Percentiles rank a stretch among this genome's conserved stretches.
These are phyloP conservation scores for Potorous gilbertii DNA, from an alignment of 2,797 vertebrate species.

Conservation along the genomic window DNA sequence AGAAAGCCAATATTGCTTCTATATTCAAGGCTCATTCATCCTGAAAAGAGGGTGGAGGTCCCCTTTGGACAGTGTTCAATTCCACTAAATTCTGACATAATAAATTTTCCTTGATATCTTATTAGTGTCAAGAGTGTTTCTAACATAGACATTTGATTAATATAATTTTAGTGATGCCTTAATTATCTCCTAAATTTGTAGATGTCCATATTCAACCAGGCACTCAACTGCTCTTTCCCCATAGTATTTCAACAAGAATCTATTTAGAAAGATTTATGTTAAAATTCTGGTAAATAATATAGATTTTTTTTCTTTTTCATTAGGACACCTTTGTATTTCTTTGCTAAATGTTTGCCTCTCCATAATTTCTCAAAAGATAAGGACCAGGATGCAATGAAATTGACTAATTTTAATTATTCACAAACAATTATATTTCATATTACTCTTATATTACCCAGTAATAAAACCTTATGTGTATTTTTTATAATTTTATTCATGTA, in stretches of 20 bases:
- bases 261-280: not conserved
- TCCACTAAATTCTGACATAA: too few species aligned
- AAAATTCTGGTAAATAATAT: not conserved
- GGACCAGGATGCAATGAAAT: not conserved
- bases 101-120: too few species aligned
- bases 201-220: not conserved
- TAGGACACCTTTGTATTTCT: not conserved
- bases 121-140: too few species aligned
- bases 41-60: too few species aligned
- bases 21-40: too few species aligned
- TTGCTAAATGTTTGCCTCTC: not conserved
- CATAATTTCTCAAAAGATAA: not conserved
- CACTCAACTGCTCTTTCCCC: not conserved
- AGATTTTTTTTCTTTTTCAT: not conserved
- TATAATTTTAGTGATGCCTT: constrained; percentile 12
- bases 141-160: not conserved
- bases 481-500: too few species aligned
- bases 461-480: not conserved
- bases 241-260: not conserved
- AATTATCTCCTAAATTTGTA: not conserved
- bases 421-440: not conserved
- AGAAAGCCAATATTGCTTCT: too few species aligned
- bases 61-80: too few species aligned
- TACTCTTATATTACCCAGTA: not conserved
- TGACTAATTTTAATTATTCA: not conserved